These are phyloP conservation scores for Altica lythri DNA, from an alignment of 2,888 invertebrate genomes.

Conservation along the genomic window DNA sequence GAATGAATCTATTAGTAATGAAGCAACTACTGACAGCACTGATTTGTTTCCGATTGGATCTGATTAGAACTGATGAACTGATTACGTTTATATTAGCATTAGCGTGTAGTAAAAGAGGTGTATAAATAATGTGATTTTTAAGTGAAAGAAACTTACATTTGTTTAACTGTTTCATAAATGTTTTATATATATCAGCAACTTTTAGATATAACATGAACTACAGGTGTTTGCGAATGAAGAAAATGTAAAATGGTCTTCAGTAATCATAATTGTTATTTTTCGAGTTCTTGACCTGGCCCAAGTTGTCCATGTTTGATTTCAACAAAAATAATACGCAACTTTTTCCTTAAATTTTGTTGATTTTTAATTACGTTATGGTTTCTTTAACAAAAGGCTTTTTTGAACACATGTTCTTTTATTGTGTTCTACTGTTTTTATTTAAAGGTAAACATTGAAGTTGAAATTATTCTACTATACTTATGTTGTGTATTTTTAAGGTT, in stretches of 20 bases:
- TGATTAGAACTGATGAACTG: conserved; percentile 10
- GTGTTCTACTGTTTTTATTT: conserved; percentile 16
- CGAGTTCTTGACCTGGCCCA: conserved; percentile 48
- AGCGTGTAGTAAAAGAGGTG: conserved; percentile 12
- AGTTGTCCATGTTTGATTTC: conserved; percentile 46
- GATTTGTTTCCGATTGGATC: conserved; percentile 5
- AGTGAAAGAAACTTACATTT: conserved; percentile 2
- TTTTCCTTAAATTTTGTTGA: conserved; percentile 24
- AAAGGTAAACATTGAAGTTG: conserved; percentile 9
- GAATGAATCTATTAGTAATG: neutral
- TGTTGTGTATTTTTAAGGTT: conserved; percentile 14
- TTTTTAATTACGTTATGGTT: conserved; percentile 18
- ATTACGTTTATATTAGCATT: too few relatives aligned
- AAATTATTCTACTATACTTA: conserved; percentile 12
- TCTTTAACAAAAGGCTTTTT: conserved; percentile 10
- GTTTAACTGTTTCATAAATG: neutral
- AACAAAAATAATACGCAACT: conserved; percentile 41
- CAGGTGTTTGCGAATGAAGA: neutral
- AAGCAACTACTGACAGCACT: neutral
- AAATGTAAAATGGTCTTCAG: conserved; percentile 14
- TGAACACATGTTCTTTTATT: conserved; percentile 12
- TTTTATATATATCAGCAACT: neutral
- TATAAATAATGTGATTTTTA: conserved; percentile 10
- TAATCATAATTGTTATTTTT: conserved; percentile 9
- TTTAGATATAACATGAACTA: conserved; percentile 4